Percentiles rank a stretch among this genome's conserved stretches.
Evolutionary conservation across 2,888 invertebrate species (phyloP).

Genomic region (Scaptomyza reducta): DNA sequence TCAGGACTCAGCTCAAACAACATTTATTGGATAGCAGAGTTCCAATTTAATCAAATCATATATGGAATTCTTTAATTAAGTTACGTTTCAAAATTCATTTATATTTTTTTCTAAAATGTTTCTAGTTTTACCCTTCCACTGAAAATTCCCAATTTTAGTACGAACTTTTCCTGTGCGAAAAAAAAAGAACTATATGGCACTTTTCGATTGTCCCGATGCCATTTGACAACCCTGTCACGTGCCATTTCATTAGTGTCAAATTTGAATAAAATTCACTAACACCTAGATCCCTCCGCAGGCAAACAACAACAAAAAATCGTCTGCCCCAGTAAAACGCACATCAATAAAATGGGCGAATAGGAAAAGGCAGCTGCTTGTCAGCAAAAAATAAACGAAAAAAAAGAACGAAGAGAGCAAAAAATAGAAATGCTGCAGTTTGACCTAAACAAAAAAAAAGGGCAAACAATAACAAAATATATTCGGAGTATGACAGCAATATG

Average conservation of each 20-base stretch:
- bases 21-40: too few relatives aligned
- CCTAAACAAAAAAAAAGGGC: slow-evolving; percentile 43
- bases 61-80: neutral
- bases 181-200: neutral
- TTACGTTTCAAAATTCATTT: neutral
- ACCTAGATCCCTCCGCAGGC: slow-evolving; percentile 40
- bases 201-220: slow-evolving; percentile 19
- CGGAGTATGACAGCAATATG: slow-evolving; percentile 53
- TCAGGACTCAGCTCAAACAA: too few relatives aligned
- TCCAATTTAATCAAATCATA: too few relatives aligned
- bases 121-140: neutral
- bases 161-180: neutral
- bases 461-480: slow-evolving; percentile 60
- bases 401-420: slow-evolving; percentile 10
- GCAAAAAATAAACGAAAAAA: slow-evolving; percentile 48
- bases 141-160: neutral
- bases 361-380: slow-evolving; percentile 62
- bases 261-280: slow-evolving; percentile 78
- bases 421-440: slow-evolving; percentile 54
- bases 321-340: slow-evolving; percentile 8
- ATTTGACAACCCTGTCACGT: slow-evolving; percentile 58
- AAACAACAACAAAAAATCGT: neutral
- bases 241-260: slow-evolving; percentile 74
- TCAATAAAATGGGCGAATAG: slow-evolving; percentile 56
- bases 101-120: neutral